Evolutionary conservation across 2,113 vertebrate genomes (phyloP).

Genomic region (Sylvietta virens): DNA sequence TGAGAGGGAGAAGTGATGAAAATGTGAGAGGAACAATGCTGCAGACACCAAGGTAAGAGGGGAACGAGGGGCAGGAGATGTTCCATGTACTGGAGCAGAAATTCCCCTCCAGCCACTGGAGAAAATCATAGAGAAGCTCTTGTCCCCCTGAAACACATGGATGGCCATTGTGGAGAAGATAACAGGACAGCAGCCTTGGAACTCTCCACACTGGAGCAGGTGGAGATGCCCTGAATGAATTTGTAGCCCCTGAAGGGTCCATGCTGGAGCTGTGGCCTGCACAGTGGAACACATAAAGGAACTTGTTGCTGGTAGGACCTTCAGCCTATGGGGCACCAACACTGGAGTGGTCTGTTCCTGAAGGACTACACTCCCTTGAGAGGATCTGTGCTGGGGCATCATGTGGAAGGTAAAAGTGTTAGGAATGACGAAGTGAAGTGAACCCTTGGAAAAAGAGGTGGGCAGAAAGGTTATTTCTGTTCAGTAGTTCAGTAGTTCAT

Average conservation of each 20-base stretch:
- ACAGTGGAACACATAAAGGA: background rate
- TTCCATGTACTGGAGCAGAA: background rate
- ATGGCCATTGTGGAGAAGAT: fast-evolving
- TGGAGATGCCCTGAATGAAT: background rate
- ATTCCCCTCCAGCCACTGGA: background rate
- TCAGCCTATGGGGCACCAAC: fast-evolving
- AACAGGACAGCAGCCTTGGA: background rate
- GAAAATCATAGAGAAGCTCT: background rate
- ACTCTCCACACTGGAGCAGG: background rate
- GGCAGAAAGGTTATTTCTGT: fast-evolving
- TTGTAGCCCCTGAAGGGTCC: background rate
- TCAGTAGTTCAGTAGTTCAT: background rate
- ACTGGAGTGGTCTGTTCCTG: background rate
- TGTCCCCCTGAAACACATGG: background rate
- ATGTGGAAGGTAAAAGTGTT: background rate
- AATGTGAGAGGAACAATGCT: background rate
- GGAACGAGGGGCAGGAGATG: background rate
- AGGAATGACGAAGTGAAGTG: background rate
- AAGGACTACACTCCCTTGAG: background rate
- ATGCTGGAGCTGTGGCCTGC: fast-evolving
- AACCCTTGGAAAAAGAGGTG: background rate
- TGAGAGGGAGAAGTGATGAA: background rate
- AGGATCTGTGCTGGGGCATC: background rate
- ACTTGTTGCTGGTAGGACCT: background rate
- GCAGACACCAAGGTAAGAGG: background rate